Base-by-base conservation (phyloP, 2,797 vertebrate species). In the Trichosurus vulpecula region DNA sequence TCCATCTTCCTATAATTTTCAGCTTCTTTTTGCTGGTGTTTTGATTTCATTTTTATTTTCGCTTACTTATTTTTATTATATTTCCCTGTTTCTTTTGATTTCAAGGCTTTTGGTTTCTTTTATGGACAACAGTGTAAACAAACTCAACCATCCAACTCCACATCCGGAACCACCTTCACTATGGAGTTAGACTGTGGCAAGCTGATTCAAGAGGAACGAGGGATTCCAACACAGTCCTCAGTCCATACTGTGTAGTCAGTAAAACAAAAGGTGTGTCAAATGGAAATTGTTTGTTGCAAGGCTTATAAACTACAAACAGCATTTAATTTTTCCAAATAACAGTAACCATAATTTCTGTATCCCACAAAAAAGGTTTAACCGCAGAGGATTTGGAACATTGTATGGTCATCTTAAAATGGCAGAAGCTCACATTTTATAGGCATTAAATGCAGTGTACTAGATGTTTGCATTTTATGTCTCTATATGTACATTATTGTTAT, bases 61-160 rank as follows among this genome's bases (percentile, higher is more conserved):
- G 97, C 98, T 97, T 97, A 97, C 97, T 98, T 97, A 96, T 98
- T 98, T 98, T 98, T 98, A 97, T 96, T 95, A 97, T 97, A 81
- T 97, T 98, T 98, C 96, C 97, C 95, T 97, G 98, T 98, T 98
- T 98, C 97, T 98, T 98, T 98, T 99, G 99, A 99, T 99, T 99
- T 99, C 99, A 99, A 99, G 99, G 99, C 99, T 97, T 99, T 99
- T 99, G 99, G 99, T 99, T 99, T 99, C 99, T 99, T 99, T 99
- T 99, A 99, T 14, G 99, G 99, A 98, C 98, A 99, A 94, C 99
- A 99, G 95, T 99, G 99, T 98, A 99, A 98, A 98, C 99, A 99
- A 99, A 99, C 99, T 56, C 99, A 99, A 66, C 99, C 99, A 92
- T 99, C 99, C 98, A 99, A 99, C 98, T 99, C 99, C 95, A 99